Evolutionary conservation across 2,888 invertebrate species (phyloP).

Genomic region (Coleophora deauratella): DNA sequence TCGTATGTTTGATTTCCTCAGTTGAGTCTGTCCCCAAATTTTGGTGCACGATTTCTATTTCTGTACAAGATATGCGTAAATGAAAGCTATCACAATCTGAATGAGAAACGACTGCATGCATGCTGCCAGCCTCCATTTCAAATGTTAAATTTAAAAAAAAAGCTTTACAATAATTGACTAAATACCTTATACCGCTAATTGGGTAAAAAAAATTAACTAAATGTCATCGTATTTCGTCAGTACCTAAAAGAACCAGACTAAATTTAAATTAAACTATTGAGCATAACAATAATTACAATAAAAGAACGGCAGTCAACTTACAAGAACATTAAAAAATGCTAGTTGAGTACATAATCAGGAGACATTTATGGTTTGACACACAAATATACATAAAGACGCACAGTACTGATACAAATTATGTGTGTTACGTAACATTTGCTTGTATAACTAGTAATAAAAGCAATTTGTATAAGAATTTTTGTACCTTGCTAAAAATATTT

Average conservation of each 20-base stretch:
- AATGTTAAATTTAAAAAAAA: slow-evolving; percentile 42
- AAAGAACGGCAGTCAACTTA: slow-evolving; percentile 66
- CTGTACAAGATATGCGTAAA: too few relatives aligned
- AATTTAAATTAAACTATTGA: slow-evolving; percentile 54
- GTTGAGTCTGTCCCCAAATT: too few relatives aligned
- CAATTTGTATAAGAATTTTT: background rate
- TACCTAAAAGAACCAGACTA: slow-evolving; percentile 28
- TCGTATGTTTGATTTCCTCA: too few relatives aligned
- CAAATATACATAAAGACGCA: slow-evolving; percentile 4
- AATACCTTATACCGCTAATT: slow-evolving; percentile 64
- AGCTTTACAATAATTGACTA: slow-evolving; percentile 72
- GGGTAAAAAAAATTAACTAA: slow-evolving; percentile 50
- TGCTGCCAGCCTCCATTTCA: slow-evolving; percentile 46
- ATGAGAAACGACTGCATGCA: slow-evolving; percentile 33
- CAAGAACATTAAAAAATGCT: slow-evolving; percentile 53
- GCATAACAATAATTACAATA: slow-evolving; percentile 46
- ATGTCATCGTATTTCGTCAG: slow-evolving; percentile 47
- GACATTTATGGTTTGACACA: slow-evolving; percentile 12
- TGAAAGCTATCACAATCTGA: slow-evolving; percentile 38
- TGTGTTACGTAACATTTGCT: background rate
- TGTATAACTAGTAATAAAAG: background rate
- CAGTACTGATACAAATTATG: slow-evolving; percentile 3
- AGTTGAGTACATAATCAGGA: slow-evolving; percentile 55
- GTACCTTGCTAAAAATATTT: background rate
- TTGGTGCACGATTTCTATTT: too few relatives aligned